Conservation (phyloP, 2,797 vertebrate species). For the Heteromormyrus szaboi region DNA sequence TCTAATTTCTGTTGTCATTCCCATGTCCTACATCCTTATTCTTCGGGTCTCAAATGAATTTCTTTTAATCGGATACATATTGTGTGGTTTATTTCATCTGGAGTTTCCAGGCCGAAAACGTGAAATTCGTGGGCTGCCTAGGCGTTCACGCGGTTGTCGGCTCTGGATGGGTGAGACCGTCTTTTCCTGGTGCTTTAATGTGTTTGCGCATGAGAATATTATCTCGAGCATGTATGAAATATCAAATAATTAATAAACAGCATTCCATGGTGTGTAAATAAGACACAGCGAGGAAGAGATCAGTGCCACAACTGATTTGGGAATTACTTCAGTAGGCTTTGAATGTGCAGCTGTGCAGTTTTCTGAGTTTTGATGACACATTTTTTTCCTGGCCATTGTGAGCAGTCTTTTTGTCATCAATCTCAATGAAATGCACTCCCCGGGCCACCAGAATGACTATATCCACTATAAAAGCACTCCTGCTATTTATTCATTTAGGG, state of each 20-base stretch:
- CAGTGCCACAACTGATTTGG: not conserved
- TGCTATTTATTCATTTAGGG: conserved; percentile 18
- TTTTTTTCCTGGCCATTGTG: not conserved
- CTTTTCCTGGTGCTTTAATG: not conserved
- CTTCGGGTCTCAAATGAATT: not conserved
- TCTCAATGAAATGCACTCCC: conserved; percentile 8
- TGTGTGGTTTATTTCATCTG: not conserved
- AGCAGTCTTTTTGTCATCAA: conserved; percentile 4
- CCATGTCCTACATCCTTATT: not conserved
- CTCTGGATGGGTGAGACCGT: not conserved
- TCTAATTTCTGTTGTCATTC: not conserved
- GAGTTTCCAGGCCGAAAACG: not conserved
- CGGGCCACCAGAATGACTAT: conserved; percentile 10
- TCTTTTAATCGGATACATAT: not conserved
- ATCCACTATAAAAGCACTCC: conserved; percentile 15
- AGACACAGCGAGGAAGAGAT: not conserved
- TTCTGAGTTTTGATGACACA: conserved; percentile 8
- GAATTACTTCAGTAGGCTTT: not conserved
- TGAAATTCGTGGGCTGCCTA: not conserved
- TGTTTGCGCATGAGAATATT: not conserved
- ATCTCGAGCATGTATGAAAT: not conserved
- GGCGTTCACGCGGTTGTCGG: not conserved
- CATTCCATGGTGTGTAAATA: not conserved
- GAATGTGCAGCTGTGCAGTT: not conserved
- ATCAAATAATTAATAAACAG: not conserved